A percentile compares a stretch with the other conserved stretches of the same genome.
These are phyloP conservation scores for Troides oblongomaculatus DNA, from an alignment of 2,888 invertebrate species.

Conservation along the genomic window DNA sequence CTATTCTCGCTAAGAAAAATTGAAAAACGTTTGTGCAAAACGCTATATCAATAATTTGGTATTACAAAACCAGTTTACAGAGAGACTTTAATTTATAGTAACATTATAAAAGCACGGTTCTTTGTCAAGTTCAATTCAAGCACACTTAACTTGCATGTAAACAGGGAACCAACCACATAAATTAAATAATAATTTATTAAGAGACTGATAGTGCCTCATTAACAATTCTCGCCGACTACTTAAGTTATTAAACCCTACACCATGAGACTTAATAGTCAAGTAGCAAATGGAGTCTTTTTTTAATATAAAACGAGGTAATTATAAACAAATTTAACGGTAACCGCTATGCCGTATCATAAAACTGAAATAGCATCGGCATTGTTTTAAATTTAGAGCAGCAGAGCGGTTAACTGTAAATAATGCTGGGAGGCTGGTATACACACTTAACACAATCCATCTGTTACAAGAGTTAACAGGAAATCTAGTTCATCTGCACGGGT, in stretches of 20 bases:
- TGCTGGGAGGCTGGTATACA: conserved; percentile 37
- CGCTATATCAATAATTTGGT: no score
- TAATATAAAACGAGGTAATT: neutral
- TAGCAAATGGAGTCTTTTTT: neutral
- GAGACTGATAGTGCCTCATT: neutral
- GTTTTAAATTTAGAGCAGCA: conserved; percentile 53
- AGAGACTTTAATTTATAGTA: no score
- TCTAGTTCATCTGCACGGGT: conserved; percentile 66
- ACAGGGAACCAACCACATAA: neutral
- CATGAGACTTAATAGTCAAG: neutral
- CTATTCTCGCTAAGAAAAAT: no score
- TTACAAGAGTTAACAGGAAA: conserved; percentile 56
- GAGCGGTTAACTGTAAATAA: conserved; percentile 50
- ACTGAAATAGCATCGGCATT: conserved; percentile 46
- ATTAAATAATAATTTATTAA: neutral
- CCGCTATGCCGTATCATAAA: conserved; percentile 38
- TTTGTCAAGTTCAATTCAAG: no score
- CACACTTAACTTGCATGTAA: neutral
- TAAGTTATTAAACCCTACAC: neutral
- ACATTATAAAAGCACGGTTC: no score
- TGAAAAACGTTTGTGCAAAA: no score
- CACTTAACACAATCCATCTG: conserved; percentile 36
- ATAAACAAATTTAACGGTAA: conserved; percentile 31
- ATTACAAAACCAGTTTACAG: no score
- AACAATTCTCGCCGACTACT: neutral